These are phyloP conservation scores for Halyomorpha halys DNA, from an alignment of 1,140 invertebrate species.

Conservation along the genomic window DNA sequence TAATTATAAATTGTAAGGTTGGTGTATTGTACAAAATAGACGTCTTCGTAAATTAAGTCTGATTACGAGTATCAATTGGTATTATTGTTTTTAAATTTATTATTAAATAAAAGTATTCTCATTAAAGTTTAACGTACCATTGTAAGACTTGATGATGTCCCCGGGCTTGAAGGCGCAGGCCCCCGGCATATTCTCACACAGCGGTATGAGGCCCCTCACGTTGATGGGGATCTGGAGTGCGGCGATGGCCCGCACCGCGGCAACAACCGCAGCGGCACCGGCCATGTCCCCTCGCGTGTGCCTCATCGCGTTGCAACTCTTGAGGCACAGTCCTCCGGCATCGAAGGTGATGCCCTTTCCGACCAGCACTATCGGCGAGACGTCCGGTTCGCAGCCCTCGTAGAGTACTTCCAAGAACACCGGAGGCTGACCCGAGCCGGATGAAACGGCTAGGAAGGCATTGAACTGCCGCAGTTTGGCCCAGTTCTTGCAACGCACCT, in stretches of 20 bases:
- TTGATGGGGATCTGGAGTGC: constrained; percentile 46
- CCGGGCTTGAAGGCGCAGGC: constrained; percentile 49
- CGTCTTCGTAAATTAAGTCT: too few species aligned
- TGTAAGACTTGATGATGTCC: constrained; percentile 51
- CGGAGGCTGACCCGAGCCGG: constrained; percentile 50
- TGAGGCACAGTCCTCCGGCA: constrained; percentile 53
- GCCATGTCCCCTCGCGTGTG: constrained; percentile 56
- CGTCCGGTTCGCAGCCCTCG: constrained; percentile 37
- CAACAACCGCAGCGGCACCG: constrained; percentile 49
- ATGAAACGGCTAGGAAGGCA: constrained; percentile 49
- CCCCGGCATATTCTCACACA: constrained; percentile 54
- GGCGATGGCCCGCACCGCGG: constrained; percentile 42
- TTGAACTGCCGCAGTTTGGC: constrained; percentile 49
- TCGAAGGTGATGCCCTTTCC: constrained; percentile 56
- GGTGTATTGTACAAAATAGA: too few species aligned
- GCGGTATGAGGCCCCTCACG: constrained; percentile 43
- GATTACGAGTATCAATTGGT: too few species aligned
- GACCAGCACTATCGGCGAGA: constrained; percentile 37
- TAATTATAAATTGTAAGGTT: too few species aligned
- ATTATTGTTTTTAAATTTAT: too few species aligned
- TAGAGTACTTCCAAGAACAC: constrained; percentile 49
- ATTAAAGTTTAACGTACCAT: constrained; percentile 53
- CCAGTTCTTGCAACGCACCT: constrained; percentile 39
- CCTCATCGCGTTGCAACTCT: constrained; percentile 44
- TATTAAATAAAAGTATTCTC: too few species aligned